Percentiles rank a stretch among this genome's conserved stretches.
Evolutionary conservation across 2,797 vertebrate genomes (phyloP).

Genomic region (Tenualosa thibaudeaui): DNA sequence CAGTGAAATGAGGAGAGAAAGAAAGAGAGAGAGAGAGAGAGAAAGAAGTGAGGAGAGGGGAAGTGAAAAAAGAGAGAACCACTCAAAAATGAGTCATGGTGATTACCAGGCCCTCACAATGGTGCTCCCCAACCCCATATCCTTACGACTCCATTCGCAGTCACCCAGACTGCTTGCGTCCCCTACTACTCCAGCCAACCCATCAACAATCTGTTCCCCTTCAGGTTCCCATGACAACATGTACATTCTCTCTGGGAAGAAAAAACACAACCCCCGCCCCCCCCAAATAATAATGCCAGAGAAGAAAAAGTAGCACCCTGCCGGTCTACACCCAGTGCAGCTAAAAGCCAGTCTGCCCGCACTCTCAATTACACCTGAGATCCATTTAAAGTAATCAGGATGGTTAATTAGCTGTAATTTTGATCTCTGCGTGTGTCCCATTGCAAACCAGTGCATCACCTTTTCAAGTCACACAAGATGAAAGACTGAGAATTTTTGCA

Average conservation of each 20-base stretch:
- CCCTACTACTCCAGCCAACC: neutral
- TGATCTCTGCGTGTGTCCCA: constrained; percentile 35
- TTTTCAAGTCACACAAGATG: constrained; percentile 2
- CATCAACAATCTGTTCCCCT: constrained; percentile 35
- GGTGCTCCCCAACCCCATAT: neutral
- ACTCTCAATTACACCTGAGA: constrained; percentile 26
- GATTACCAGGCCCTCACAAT: neutral
- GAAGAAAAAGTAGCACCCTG: neutral
- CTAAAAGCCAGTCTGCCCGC: neutral
- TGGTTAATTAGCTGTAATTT: constrained; percentile 42
- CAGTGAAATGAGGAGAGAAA: neutral
- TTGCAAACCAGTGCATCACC: constrained; percentile 22
- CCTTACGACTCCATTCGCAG: neutral
- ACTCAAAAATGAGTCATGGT: neutral
- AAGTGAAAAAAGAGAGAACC: neutral
- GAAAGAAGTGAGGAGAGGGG: neutral
- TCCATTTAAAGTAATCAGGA: constrained; percentile 34
- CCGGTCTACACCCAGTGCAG: neutral
- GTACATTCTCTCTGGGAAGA: constrained; percentile 27
- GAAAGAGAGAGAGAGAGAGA: neutral
- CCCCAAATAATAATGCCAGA: too few relatives aligned
- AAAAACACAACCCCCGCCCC: neutral
- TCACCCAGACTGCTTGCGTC: neutral
- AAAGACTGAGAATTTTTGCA: neutral
- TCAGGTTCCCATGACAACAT: constrained; percentile 46